A percentile compares a stretch with the other conserved stretches of the same genome.
These are phyloP conservation scores for Condylura cristata DNA, from an alignment of 2,113 vertebrate genomes.

Conservation along the genomic window DNA sequence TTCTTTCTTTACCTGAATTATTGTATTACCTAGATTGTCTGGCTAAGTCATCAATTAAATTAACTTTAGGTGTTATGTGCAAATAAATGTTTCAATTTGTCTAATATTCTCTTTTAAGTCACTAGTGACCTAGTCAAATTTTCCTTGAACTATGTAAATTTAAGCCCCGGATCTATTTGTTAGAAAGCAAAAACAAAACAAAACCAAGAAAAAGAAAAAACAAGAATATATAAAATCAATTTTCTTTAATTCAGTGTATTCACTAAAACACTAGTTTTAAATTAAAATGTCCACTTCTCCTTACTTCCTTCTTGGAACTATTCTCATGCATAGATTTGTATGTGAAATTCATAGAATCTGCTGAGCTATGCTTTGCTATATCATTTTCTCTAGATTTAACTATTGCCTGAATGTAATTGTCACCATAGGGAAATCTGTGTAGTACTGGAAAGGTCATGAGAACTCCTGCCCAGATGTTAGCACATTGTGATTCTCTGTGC, in stretches of 20 bases:
- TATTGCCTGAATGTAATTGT: not conserved
- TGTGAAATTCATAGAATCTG: constrained; percentile 23
- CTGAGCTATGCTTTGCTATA: constrained; percentile 10
- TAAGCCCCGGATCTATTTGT: not conserved
- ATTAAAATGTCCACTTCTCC: not conserved
- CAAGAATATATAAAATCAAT: not conserved
- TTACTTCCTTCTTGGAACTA: not conserved
- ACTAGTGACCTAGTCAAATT: not conserved
- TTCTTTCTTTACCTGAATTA: not conserved
- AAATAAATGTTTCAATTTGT: not conserved
- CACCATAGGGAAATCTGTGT: not conserved
- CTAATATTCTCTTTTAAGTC: not conserved
- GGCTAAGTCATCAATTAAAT: not conserved
- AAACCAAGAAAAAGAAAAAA: not conserved
- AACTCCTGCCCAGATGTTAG: not conserved
- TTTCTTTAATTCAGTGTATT: not conserved
- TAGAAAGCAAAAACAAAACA: not conserved
- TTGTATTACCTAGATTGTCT: not conserved
- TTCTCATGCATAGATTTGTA: not conserved
- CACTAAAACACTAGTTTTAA: not conserved
- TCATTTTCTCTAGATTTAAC: not conserved
- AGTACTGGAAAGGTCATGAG: not conserved
- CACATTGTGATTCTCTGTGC: not conserved
- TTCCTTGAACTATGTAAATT: not conserved
- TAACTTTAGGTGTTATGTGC: not conserved